These are phyloP conservation scores for Acronicta aceris DNA, from an alignment of 2,888 invertebrate species.

Conservation along the genomic window DNA sequence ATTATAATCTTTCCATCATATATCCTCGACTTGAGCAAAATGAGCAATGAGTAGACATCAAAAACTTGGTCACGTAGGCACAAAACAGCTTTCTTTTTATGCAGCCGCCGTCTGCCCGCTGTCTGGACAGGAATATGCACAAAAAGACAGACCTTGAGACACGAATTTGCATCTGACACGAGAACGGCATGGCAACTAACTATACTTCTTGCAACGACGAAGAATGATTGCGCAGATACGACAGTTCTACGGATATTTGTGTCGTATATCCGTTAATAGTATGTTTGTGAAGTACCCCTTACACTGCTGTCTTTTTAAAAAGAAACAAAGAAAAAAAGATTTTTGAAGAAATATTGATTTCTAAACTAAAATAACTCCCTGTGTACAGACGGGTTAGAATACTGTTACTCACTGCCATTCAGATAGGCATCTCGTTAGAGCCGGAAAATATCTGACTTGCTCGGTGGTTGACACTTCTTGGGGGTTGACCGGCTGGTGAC, in stretches of 20 bases:
- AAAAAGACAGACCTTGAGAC: slow-evolving; percentile 62
- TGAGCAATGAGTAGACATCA: slow-evolving; percentile 4
- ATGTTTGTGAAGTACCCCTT: too few relatives aligned
- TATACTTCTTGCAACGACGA: slow-evolving; percentile 10
- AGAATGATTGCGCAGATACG: slow-evolving; percentile 33
- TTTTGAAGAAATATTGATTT: too few relatives aligned
- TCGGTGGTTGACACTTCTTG: too few relatives aligned
- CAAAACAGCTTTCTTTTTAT: slow-evolving; percentile 46
- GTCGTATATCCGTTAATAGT: too few relatives aligned
- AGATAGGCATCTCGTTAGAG: too few relatives aligned
- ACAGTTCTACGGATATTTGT: not conserved
- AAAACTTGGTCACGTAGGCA: slow-evolving; percentile 38
- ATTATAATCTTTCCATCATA: not conserved
- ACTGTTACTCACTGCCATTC: too few relatives aligned
- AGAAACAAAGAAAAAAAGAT: too few relatives aligned
- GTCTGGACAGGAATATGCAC: slow-evolving; percentile 58
- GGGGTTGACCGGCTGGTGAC: too few relatives aligned
- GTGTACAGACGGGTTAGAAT: too few relatives aligned
- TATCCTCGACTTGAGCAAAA: not conserved
- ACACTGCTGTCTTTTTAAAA: too few relatives aligned
- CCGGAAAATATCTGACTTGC: too few relatives aligned
- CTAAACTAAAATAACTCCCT: too few relatives aligned
- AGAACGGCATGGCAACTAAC: slow-evolving; percentile 31
- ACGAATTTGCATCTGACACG: slow-evolving; percentile 52
- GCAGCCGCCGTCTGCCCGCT: slow-evolving; percentile 50